Percentiles rank a stretch among this genome's conserved stretches.
These are phyloP conservation scores for Pelecanus crispus DNA, from an alignment of 2,113 vertebrate species.

Conservation along the genomic window DNA sequence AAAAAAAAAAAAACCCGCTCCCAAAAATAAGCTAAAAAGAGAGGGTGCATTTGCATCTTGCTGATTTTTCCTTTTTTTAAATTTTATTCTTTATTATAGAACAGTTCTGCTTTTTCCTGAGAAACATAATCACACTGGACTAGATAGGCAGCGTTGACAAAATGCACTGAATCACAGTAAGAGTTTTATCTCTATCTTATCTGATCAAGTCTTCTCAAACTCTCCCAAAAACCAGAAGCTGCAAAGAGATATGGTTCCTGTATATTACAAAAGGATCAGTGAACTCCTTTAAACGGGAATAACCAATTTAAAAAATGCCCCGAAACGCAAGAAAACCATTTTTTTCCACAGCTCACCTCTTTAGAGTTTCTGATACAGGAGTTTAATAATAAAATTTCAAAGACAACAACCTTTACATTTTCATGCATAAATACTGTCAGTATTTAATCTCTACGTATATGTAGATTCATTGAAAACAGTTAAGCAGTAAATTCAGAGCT, in stretches of 20 bases:
- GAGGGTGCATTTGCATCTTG: neutral
- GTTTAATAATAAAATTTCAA: neutral
- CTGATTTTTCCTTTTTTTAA: neutral
- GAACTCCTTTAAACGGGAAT: neutral
- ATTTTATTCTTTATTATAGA: neutral
- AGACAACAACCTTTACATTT: neutral
- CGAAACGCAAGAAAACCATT: neutral
- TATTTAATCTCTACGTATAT: neutral
- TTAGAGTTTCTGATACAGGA: neutral
- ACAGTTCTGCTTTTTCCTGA: neutral
- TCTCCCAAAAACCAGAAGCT: neutral
- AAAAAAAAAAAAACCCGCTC: neutral
- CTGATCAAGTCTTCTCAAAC: constrained; percentile 27
- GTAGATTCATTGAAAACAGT: neutral
- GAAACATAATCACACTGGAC: neutral
- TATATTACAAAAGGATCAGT: neutral
- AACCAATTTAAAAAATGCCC: neutral
- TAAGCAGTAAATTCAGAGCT: neutral
- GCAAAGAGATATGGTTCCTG: neutral
- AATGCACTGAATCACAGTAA: neutral
- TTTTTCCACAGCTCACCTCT: neutral
- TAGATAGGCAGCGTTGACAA: neutral
- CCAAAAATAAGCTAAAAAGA: neutral
- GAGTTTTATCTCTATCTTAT: neutral
- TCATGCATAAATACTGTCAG: neutral